These are phyloP conservation scores for Vesta saturnalis DNA, from an alignment of 2,888 invertebrate genomes.

Conservation along the genomic window DNA sequence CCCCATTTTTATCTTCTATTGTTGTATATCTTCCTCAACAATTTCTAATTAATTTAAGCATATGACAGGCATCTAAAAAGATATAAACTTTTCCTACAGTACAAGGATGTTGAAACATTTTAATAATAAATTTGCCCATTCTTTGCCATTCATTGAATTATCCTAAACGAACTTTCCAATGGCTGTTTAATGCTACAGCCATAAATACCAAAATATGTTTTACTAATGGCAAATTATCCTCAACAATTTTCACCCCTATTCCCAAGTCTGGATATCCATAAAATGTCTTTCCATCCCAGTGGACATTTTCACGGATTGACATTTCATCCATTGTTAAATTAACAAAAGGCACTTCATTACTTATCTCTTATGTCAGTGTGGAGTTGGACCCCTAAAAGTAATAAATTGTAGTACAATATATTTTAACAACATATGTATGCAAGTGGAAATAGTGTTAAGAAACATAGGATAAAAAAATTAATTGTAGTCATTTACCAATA, in stretches of 20 bases:
- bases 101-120: slow-evolving; percentile 29
- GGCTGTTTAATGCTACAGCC: slow-evolving; percentile 32
- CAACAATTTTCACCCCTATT: slow-evolving; percentile 19
- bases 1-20: slow-evolving; percentile 27
- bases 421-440: slow-evolving; percentile 3
- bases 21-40: slow-evolving; percentile 34
- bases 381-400: neutral
- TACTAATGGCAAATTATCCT: slow-evolving; percentile 17
- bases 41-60: slow-evolving; percentile 47
- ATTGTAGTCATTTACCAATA: neutral
- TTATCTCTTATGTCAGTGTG: neutral
- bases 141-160: slow-evolving; percentile 34
- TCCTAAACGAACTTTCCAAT: slow-evolving; percentile 42
- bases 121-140: slow-evolving; percentile 36
- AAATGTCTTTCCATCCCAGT: slow-evolving; percentile 39
- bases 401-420: slow-evolving; percentile 1
- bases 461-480: neutral
- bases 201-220: slow-evolving; percentile 38
- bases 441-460: slow-evolving; percentile 2
- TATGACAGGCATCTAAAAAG: slow-evolving; percentile 46
- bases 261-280: slow-evolving; percentile 36
- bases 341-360: slow-evolving; percentile 14
- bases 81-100: slow-evolving; percentile 33
- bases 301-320: slow-evolving; percentile 19
- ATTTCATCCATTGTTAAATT: slow-evolving; percentile 45